Evolutionary conservation across 2,888 invertebrate genomes (phyloP), one percentile per base, ranked within the genome.

Genomic region (Drosophila flavopinicola): DNA sequence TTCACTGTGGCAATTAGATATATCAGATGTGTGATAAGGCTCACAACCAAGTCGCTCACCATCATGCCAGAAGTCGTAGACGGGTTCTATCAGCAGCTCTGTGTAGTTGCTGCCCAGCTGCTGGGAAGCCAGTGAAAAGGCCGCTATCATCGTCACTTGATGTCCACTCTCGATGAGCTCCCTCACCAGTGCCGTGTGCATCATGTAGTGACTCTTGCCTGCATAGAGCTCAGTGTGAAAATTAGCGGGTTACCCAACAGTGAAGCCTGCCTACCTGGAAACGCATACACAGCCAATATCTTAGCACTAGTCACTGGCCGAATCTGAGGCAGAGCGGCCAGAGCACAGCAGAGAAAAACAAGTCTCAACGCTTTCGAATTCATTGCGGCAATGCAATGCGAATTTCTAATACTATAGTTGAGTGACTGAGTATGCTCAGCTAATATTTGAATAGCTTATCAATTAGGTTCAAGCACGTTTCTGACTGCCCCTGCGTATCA

Each of bases 161-260:
- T 83, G 93, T 0, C 93, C 90, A 85, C 6, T 72, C 17, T 73
- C 77, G 0, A 92, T 88, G 1, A 93, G 85, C 9, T 90, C 91
- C 52, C 90, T 90, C 37, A 92, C 88, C 37, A 93, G 54, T 0
- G 90, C 78, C 17, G 90, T 91, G 60, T 90, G 90, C 91, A 92
- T 92, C 65, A 91, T 89, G 23, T 90, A 92, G 51, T 93, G 93
- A 30, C 92, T 92, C 59, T 89, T 92, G 1, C 88, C 80, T 84
- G 37, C 1, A 17, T 3, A 5, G 1, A 3, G 2, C 1, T 0
- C 2, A 33, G 6, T 1, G 2, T 9, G 13, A 20, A 10, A 0
- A 11, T 1, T 1, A 3, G 3, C 3, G 3, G 9, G 7, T 15
- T 10, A 2, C 0, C 7, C 6, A n/a, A 24, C 11, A 29, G 30